Base-by-base conservation (phyloP, 2,888 invertebrate genomes). In the Acleris holmiana region DNA sequence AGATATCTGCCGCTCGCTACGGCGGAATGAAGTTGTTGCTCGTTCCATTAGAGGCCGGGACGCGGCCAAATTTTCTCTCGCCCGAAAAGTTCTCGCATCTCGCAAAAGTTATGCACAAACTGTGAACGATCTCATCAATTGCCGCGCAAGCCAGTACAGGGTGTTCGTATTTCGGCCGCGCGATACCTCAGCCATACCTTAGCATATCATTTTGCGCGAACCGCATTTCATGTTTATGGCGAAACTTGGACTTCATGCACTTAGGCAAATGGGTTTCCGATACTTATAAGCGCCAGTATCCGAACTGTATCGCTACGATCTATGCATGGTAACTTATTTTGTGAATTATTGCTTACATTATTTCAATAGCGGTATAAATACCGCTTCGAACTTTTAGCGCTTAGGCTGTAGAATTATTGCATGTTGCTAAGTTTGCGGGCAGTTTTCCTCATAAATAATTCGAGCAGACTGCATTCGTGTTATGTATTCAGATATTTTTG, bases 231-330 rank as follows among this genome's bases (percentile, higher is more conserved):
- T 89, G 91, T 89, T 91, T 91, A 92, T 90, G 83, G 88, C 84
- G 84, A 89, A 92, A 91, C 88, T 91, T 91, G 83, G 84, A 86
- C 88, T 89, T 84, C 86, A 85, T 89, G 90, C 90, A 91, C 91
- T 92, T 89, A 92, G 82, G 88, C 81, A 89, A 92, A 91, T 92
- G 89, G 90, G 82, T 91, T 92, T 90, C 87, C 89, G 88, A 92
- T 91, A 91, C 87, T 90, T 90, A 86, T 85, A 89, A 88, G 77
- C 84, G 83, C 82, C 75, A 80, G 65, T 86, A 84, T 84, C 78
- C 79, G 78, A 79, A 76, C 79, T 77, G 81, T 83, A 85, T 78
- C 80, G 82, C 79, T 79, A 85, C 84, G 86, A 85, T 85, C 84
- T 85, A 82, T 82, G 79, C 79, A 79, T 78, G 79, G 74, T 69